Evolutionary conservation across 2,888 invertebrate genomes (phyloP), one percentile per base, ranked within the genome.

Genomic region (Ceriagrion tenellum): DNA sequence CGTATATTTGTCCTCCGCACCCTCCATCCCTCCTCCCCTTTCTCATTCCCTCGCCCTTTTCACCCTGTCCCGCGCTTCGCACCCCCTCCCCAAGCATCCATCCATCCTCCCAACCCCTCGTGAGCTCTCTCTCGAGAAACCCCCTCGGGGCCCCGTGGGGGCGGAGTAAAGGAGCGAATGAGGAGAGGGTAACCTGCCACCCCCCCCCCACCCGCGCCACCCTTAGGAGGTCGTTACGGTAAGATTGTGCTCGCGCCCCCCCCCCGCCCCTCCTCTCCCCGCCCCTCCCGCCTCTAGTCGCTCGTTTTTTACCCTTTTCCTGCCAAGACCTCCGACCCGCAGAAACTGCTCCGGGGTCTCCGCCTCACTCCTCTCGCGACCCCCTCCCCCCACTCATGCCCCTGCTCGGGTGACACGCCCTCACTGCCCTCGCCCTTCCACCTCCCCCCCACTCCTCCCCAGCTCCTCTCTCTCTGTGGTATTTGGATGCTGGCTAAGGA

Each of bases 301-400:
- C 13, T 35, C 18, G 12, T 30, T 91, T 91, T 69, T 69, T 69
- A 63, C 23, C 91, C 91, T 40, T 91, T 91, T 47, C 59, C 91
- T 91, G 91, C 91, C 91, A 69, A 59, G 91, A 91, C 91, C 91
- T 91, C 63, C 91, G 91, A 91, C 91, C 91, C 91, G 40, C 91
- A 26, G 40, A 59, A 35, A 90, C 40, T 91, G 91, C 91, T 63
- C 63, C 90, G 59, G 90, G 90, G 90, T 90, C 90, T 59, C 30
- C 63, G n/a, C 89, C n/a, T n/a, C n/a, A n/a, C n/a, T n/a, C n/a
- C n/a, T n/a, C n/a, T n/a, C n/a, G n/a, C n/a, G 6, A 6, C 55
- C 55, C n/a, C 55, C 55, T 23, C 6, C 26, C 89, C 26, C 55
- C 18, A 10, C n/a, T 69, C 23, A 26, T 10, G n/a, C n/a, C 69